Base-by-base conservation (phyloP, 2,113 vertebrate species). In the Ranitomeya imitator region DNA sequence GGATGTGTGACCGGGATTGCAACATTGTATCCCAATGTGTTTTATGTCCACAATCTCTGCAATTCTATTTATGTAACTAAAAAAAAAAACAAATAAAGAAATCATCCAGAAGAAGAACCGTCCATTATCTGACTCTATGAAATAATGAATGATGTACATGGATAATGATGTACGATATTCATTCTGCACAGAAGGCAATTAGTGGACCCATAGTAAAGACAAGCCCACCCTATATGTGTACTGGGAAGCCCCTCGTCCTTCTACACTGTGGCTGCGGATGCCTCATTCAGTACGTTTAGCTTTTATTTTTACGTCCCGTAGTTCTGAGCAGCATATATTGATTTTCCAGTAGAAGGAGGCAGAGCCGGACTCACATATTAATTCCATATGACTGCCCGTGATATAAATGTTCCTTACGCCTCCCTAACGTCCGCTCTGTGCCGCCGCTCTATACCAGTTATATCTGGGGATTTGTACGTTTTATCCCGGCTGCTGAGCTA, bases 1-100 rank as follows among this genome's bases (percentile, higher is more conserved):
- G 60, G 87, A 89, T 89, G 87, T 85, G 87, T 89, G 82, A 78
- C 59, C 79, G 79, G 74, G 67, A n/a, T 63, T 82, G 86, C 59
- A 82, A 88, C 86, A 74, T 74, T 87, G 78, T 57, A 37, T 69
- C 52, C 71, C 23, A 85, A 59, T 67, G 55, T 81, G 77, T 55
- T 77, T 55, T 80, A 52, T 54, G 57, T 76, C 59, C 59, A 86
- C 67, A 78, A 51, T 65, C 60, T 69, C 76, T 79, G 55, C 74
- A 54, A 86, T 79, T n/a, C 57, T 16, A 71, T 87, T 71, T 37
- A 18, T 57, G 63, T 51, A 52, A 78, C 19, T 21, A 76, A 71
- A 57, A 5, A 11, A 57, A 57, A 57, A 55, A 71, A 7, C 1
- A 67, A 67, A 23, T 15, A 23, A 84, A 12, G 54, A 8, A 26